These are phyloP conservation scores for Drosophila bocki DNA, from an alignment of 1,140 invertebrate genomes.

Conservation along the genomic window DNA sequence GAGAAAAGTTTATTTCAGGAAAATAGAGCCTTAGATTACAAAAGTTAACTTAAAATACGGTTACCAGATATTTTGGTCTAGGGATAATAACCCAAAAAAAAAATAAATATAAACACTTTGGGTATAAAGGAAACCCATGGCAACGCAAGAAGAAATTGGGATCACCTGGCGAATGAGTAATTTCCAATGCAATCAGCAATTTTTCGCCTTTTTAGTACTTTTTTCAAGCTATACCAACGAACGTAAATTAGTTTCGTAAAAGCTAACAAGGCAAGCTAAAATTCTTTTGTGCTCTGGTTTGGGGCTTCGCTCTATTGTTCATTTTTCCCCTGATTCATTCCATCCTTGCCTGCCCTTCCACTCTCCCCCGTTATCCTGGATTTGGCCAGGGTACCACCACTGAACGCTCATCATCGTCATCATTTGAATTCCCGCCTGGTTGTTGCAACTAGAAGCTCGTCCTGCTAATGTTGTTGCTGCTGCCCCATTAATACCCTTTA, in stretches of 20 bases:
- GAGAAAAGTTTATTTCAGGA: not conserved
- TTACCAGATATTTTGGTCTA: too few relatives aligned
- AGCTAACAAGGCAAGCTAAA: constrained; percentile 23
- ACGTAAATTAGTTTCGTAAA: constrained; percentile 52
- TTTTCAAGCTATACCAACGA: constrained; percentile 1
- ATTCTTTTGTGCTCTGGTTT: constrained; percentile 36
- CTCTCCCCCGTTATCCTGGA: not conserved
- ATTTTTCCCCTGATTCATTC: not conserved
- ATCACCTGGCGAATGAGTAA: constrained; percentile 20
- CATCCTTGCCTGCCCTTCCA: not conserved
- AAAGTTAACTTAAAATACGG: not conserved
- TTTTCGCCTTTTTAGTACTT: constrained; percentile 1
- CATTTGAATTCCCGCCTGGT: constrained; percentile 39
- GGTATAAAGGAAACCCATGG: not conserved
- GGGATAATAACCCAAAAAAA: not conserved
- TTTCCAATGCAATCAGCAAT: constrained; percentile 23
- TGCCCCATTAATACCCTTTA: not conserved
- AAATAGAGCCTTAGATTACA: not conserved
- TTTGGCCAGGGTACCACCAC: constrained; percentile 9
- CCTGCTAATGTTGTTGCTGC: constrained; percentile 9
- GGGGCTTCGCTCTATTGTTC: constrained; percentile 22
- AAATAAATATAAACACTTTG: too few relatives aligned
- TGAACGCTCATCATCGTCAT: constrained; percentile 36
- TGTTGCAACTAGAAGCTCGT: constrained; percentile 30
- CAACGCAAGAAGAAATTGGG: not conserved